Base-by-base conservation (phyloP, 2,888 invertebrate genomes). In the Achlya flavicornis region DNA sequence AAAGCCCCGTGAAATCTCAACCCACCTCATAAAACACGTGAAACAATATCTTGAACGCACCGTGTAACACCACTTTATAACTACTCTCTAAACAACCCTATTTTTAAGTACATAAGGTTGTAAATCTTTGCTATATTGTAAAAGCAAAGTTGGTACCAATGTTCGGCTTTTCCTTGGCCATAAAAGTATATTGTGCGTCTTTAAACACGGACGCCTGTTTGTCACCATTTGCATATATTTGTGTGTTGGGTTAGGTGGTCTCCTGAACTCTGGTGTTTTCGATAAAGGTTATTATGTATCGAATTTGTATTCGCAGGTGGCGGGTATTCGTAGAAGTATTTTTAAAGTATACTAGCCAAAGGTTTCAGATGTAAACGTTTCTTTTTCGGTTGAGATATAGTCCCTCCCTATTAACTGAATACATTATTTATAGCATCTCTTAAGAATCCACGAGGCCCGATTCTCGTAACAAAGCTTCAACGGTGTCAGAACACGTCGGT, bases 181-280 rank as follows among this genome's bases (percentile, higher is more conserved):
- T 93, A 92, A 93, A 93, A 93, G 86, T 92, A 92, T 92, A 93
- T 93, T 90, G 92, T 91, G 91, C 92, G 92, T 90, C 87, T 87
- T 90, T 90, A 89, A 91, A 91, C 86, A 89, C 85, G 85, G 79
- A 81, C 81, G 89, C 83, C 88, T 91, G 91, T 92, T 92, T 92
- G 92, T 92, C 92, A 90, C 89, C 87, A 91, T 93, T 92, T 92
- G 89, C 92, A 93, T 93, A 88, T 85, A 91, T 60, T 64, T 62
- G 62, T 62, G 32, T 26, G 43, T 61, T 53, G 57, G 53, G 38
- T 53, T 53, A 33, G 33, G 12, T 16, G 10, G 38, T 19, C 59
- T 41, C 64, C 48, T 64, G 64, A 67, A 63, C 61, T 64, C 64
- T 67, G 66, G 63, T 64, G 60, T 66, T 64, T 58, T 57, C 57